phyloP scores from a whole-genome alignment of 2,113 vertebrate genomes.

The Sus scrofa region DNA sequence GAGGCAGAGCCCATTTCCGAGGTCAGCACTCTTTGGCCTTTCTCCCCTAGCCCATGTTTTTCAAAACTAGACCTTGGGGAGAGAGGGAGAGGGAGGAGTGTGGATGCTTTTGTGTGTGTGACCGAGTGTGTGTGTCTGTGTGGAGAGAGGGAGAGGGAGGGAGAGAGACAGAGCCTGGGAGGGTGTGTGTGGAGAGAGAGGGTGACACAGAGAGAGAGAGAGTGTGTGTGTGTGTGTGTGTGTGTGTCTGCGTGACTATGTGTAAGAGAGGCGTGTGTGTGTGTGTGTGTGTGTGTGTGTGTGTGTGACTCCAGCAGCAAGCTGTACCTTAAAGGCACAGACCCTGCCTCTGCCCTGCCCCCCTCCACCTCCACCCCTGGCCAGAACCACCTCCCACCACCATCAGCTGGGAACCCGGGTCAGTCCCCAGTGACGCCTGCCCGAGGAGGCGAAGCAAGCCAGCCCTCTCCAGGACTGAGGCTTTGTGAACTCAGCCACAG shows the following conservation, averaged over 20 bases:
- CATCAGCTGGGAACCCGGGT: neutral
- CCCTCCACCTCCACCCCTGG: neutral
- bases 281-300: conserved; percentile 38
- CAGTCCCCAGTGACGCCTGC: neutral
- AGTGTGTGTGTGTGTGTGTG: conserved; percentile 5
- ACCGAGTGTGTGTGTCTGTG: neutral
- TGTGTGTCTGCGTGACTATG: conserved; percentile 41
- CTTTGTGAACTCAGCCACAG: neutral
- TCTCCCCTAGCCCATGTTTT: conserved; percentile 36
- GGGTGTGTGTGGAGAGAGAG: neutral
- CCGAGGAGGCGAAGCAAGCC: neutral
- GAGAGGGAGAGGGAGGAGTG: neutral
- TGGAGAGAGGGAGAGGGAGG: neutral
- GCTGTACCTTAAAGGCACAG: conserved; percentile 78
- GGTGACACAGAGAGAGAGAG: neutral
- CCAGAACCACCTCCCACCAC: neutral
- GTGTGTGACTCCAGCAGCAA: conserved; percentile 22
- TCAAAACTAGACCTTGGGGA: conserved; percentile 69
- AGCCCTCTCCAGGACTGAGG: neutral
- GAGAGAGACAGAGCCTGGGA: neutral
- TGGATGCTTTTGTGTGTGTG: neutral
- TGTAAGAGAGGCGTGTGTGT: neutral
- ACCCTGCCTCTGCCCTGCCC: conserved; percentile 10
- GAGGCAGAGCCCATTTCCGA: conserved; percentile 34
- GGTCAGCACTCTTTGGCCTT: conserved; percentile 70